Percentiles rank a stretch among this genome's conserved stretches.
Conservation (phyloP, 1,140 invertebrate genomes). For the Drosophila orena region DNA sequence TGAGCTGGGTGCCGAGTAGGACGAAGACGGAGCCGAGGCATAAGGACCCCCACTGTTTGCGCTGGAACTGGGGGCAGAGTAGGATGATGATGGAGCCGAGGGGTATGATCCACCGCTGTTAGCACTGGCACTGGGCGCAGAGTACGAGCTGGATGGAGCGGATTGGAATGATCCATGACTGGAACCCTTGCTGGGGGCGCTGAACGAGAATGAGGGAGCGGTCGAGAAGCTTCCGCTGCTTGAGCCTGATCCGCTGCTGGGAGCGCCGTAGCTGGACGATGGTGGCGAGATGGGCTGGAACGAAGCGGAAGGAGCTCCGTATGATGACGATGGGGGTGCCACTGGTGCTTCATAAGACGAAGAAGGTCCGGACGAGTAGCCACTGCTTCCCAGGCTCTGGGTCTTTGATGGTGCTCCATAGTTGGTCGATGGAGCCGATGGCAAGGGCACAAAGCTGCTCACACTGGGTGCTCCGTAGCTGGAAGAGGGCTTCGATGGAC, state of each 20-base stretch:
- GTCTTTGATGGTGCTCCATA: slow-evolving; percentile 82
- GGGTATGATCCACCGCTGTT: slow-evolving; percentile 43
- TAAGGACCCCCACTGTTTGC: slow-evolving; percentile 28
- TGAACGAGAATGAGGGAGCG: slow-evolving; percentile 63
- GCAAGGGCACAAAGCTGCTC: slow-evolving; percentile 84
- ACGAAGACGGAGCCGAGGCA: slow-evolving; percentile 38
- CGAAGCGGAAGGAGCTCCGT: slow-evolving; percentile 83
- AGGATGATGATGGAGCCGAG: slow-evolving; percentile 55
- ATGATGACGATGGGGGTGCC: slow-evolving; percentile 71
- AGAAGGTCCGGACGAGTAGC: slow-evolving; percentile 67
- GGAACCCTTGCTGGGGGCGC: slow-evolving; percentile 42
- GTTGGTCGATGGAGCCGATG: slow-evolving; percentile 75
- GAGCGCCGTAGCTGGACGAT: slow-evolving; percentile 41
- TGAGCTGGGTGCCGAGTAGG: slow-evolving; percentile 33
- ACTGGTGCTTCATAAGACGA: slow-evolving; percentile 56
- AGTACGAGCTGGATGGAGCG: slow-evolving; percentile 54
- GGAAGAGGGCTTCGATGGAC: slow-evolving; percentile 54
- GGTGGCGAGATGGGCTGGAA: slow-evolving; percentile 70
- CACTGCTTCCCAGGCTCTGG: slow-evolving; percentile 65
- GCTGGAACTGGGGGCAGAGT: slow-evolving; percentile 48
- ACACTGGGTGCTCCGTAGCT: slow-evolving; percentile 77
- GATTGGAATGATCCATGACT: slow-evolving; percentile 45
- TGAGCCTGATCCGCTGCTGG: slow-evolving; percentile 62
- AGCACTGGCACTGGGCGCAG: slow-evolving; percentile 46
- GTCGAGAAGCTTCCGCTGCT: slow-evolving; percentile 63